These are phyloP conservation scores for Disparrhopalites patrizii DNA, from an alignment of 2,888 invertebrate species.

Conservation along the genomic window DNA sequence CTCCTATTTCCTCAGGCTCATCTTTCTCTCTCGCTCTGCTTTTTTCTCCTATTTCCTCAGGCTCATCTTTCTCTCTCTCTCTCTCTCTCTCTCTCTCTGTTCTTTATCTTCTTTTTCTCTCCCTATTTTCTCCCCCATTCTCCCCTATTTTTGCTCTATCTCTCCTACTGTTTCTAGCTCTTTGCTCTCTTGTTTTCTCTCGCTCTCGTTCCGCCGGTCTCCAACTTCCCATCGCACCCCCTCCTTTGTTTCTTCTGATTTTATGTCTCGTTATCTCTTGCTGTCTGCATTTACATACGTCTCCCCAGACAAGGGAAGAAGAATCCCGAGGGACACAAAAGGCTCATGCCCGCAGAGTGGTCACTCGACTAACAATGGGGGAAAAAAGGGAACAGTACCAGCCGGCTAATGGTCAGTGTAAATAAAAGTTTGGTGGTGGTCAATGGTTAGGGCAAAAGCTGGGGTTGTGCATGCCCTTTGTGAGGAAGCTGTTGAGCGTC, in stretches of 20 bases:
- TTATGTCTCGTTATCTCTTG: no score
- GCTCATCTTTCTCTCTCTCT: not conserved
- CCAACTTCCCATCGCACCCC: not conserved
- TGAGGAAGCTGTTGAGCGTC: not conserved
- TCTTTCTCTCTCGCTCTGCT: not conserved
- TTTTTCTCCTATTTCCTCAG: not conserved
- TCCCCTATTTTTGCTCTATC: not conserved
- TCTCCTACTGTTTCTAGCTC: not conserved
- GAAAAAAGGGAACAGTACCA: slow-evolving; percentile 2
- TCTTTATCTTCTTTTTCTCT: not conserved
- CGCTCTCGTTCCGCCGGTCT: not conserved
- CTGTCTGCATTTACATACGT: no score
- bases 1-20: not conserved
- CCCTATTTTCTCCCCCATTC: not conserved
- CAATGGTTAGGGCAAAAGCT: not conserved
- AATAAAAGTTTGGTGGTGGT: not conserved
- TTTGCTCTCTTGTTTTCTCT: not conserved
- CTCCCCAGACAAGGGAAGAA: no score
- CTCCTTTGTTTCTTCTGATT: not conserved
- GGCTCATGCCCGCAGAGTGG: not conserved
- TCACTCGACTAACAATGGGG: not conserved
- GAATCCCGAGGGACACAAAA: no score
- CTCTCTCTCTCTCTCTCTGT: not conserved
- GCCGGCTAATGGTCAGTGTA: slow-evolving; percentile 9
- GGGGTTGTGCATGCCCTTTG: not conserved